These are phyloP conservation scores for Holotrichia oblita DNA, from an alignment of 1,140 invertebrate genomes.

Conservation along the genomic window DNA sequence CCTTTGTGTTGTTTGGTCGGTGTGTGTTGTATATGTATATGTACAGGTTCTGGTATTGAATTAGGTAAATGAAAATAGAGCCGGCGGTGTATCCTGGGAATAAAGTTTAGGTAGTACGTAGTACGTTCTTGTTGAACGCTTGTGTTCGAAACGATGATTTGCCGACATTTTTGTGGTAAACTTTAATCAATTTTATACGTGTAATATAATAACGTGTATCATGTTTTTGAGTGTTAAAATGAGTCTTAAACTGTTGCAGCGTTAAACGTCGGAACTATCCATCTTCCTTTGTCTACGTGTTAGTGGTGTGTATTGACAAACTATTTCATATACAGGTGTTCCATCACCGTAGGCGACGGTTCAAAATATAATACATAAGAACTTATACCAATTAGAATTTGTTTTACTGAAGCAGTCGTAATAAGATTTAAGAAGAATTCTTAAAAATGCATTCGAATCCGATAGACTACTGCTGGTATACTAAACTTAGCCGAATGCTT, in stretches of 20 bases:
- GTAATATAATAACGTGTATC: not conserved
- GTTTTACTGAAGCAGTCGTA: too few species aligned
- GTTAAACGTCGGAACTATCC: not conserved
- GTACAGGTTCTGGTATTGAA: constrained; percentile 26
- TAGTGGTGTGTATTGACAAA: not conserved
- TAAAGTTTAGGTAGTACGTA: not conserved
- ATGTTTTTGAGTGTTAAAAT: not conserved
- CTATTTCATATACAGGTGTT: too few species aligned
- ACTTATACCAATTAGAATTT: too few species aligned
- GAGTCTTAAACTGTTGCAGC: not conserved
- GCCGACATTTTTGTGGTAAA: not conserved
- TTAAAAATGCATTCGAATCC: too few species aligned
- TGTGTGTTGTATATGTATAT: constrained; percentile 1
- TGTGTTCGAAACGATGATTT: not conserved
- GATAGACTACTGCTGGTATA: too few species aligned
- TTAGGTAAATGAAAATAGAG: constrained; percentile 36
- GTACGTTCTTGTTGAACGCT: constrained; percentile 19
- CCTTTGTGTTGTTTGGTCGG: not conserved
- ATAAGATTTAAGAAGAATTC: too few species aligned
- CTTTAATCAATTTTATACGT: not conserved
- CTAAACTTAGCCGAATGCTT: too few species aligned
- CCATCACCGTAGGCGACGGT: too few species aligned
- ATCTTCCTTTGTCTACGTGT: not conserved
- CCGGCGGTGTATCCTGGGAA: constrained; percentile 33
- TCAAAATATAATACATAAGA: too few species aligned